Conservation (phyloP, 2,797 vertebrate genomes). For the Vespertilio murinus region DNA sequence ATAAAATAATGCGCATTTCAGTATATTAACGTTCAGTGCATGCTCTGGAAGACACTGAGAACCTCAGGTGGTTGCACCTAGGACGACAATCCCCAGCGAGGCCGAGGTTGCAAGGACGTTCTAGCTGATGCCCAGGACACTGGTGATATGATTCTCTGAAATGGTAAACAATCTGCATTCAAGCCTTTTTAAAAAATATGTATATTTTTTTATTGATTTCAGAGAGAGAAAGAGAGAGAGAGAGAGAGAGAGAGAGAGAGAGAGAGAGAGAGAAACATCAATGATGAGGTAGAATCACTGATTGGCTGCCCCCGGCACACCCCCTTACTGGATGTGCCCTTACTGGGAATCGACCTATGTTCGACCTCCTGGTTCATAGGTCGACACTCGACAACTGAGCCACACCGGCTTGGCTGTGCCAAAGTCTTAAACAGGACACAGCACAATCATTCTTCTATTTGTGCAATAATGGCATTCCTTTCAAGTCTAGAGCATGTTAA, state of each 20-base stretch:
- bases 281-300: too few species aligned
- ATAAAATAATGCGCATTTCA: background rate
- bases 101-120: background rate
- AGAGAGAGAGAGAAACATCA: too few species aligned
- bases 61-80: background rate
- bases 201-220: too few species aligned
- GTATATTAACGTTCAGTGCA: background rate
- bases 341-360: too few species aligned
- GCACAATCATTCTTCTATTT: background rate
- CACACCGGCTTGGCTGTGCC: background rate
- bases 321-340: too few species aligned
- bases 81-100: background rate
- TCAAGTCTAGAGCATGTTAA: conserved; percentile 9
- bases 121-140: background rate
- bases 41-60: background rate
- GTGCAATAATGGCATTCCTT: background rate
- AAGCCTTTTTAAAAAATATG: background rate
- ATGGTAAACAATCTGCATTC: background rate
- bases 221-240: too few species aligned
- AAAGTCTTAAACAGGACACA: background rate
- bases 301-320: too few species aligned
- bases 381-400: too few species aligned
- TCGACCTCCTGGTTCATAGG: too few species aligned
- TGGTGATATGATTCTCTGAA: conserved; percentile 26
- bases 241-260: too few species aligned